Base-by-base conservation (phyloP, 1,140 invertebrate genomes). In the Orchestia grillus region DNA sequence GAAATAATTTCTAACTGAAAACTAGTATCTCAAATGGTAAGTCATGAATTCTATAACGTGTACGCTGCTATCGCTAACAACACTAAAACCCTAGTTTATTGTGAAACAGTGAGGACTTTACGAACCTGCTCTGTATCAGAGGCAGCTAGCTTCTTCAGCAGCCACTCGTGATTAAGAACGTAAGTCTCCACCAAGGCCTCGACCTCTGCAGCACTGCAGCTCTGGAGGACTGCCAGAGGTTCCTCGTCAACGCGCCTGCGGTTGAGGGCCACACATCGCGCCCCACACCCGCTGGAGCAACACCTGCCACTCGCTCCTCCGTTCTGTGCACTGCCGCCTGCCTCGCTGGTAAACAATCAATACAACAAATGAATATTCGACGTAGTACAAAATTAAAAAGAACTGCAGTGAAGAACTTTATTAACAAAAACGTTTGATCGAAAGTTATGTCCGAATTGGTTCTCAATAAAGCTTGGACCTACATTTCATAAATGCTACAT, bases 81-180 rank as follows among this genome's bases (percentile, higher is more conserved):
- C 62, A 47, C 40, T 23, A 1, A 19, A 53, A 95, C 87, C 28
- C 96, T 91, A 43, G 88, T 95, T 0, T 47, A 47, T 57, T 96
- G 87, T 95, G 41, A 90, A 62, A 44, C 62, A 41, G 11, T 36
- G 11, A 23, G 15, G 15, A 36, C 44, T 41, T 87, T 11, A 77
- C 97, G 97, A 96, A 97, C 97, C 97, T 97, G 97, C 94, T 97
- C 97, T 15, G 97, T 97, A 97, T 98, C 98, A 0, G 98, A 98
- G 4, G 98, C 98, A 88, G 98, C 98, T 0, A 98, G 97, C 97
- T 99, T 99, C 96, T 98, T 98, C 97, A 98, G 98, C 28, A 99
- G 98, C 98, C 98, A 99, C 96, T 98, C 98, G 15, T 98, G 97
- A 97, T 98, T 98, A 36, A 98, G 98, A 96, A 98, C 97, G 97